A percentile compares a stretch with the other conserved stretches of the same genome.
Conservation (phyloP, 2,888 invertebrate species). For the Epiperipatus broadwayi region DNA sequence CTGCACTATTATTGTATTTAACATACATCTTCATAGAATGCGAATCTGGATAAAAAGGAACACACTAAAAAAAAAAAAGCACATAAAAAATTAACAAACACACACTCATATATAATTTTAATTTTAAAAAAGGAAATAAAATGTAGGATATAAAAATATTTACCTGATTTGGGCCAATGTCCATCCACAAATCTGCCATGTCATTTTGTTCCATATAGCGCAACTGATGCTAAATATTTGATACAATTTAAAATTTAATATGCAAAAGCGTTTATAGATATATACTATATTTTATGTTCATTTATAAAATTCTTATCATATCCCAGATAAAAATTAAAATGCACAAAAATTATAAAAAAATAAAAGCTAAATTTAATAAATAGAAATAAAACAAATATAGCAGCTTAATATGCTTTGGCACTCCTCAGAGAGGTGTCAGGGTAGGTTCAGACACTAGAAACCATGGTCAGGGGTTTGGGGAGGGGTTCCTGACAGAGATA, state of each 20-base stretch:
- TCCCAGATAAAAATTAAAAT: too few relatives aligned
- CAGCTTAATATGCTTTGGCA: too few relatives aligned
- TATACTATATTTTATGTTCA: too few relatives aligned
- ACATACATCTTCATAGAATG: constrained; percentile 59
- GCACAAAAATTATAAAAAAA: too few relatives aligned
- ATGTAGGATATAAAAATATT: constrained; percentile 5
- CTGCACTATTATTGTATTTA: constrained; percentile 51
- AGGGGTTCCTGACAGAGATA: too few relatives aligned
- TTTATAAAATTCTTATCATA: too few relatives aligned
- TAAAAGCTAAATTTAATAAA: too few relatives aligned
- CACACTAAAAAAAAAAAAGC: constrained; percentile 26
- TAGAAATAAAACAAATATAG: too few relatives aligned
- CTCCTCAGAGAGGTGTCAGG: too few relatives aligned
- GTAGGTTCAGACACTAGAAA: too few relatives aligned
- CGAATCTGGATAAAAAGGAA: constrained; percentile 62
- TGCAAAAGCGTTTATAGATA: not conserved
- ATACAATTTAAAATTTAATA: not conserved
- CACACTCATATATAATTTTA: too few relatives aligned
- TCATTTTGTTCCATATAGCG: constrained; percentile 71
- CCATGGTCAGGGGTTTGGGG: too few relatives aligned
- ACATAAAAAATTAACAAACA: not conserved
- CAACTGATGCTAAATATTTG: constrained; percentile 27
- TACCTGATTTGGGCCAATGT: constrained; percentile 47
- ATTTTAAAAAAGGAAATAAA: constrained; percentile 9
- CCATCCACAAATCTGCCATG: constrained; percentile 61